Evolutionary conservation across 1,140 invertebrate genomes (phyloP), one percentile per base, ranked within the genome.

Genomic region (Pantala flavescens): DNA sequence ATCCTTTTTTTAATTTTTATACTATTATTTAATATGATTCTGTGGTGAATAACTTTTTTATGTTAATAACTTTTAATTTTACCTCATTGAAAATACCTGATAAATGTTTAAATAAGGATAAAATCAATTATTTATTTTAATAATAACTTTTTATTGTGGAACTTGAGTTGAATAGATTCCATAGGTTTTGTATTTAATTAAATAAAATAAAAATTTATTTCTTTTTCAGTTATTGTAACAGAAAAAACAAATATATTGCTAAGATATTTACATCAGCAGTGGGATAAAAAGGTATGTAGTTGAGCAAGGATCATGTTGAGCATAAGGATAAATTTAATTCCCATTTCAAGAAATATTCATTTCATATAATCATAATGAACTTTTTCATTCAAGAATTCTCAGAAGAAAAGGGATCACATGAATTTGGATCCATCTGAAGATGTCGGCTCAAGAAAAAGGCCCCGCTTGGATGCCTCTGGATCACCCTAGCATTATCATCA

Each of bases 211-310:
- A 5, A 12, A 49, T 43, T 75, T 49, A 78, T 49, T 74, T 76
- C 79, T 78, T 79, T 89, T 91, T 77, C 84, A 93, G 91, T 96
- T 79, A 97, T 97, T 82, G 95, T 96, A 24, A 96, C 94, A 81
- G 95, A 97, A 83, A 96, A 96, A 84, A 93, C 94, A 71, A 96
- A 95, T 80, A 96, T 98, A 78, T 85, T 98, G 74, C 82, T 98
- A 79, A 89, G 94, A 84, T 98, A 95, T 82, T 87, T 98, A 75
- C 94, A 96, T 79, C 93, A 96, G 80, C 93, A 95, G 84, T 96
- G 93, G 93, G 93, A 96, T 79, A 96, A 94, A 86, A 96, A 96
- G 87, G 89, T 90, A 87, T 10, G 43, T 23, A 23, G n/a, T 73
- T 73, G 19, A 72, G 5, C 19, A 24, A n/a, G n/a, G 21, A 23